These are phyloP conservation scores for Dallia pectoralis DNA, from an alignment of 2,797 vertebrate species.

Conservation along the genomic window DNA sequence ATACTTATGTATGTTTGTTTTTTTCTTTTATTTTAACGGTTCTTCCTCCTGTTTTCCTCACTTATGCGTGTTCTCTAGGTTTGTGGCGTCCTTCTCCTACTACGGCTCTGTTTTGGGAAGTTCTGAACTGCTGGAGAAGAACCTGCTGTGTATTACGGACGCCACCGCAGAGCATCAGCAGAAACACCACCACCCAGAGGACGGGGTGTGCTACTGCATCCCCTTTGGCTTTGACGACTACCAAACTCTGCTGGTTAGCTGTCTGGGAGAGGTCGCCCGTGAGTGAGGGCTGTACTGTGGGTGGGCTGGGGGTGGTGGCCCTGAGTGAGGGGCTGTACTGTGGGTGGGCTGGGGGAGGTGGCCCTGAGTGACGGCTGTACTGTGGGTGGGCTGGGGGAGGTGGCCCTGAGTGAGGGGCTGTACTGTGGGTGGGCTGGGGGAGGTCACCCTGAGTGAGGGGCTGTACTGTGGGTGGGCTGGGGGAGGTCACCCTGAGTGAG, in stretches of 20 bases:
- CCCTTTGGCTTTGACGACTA: constrained; percentile 79
- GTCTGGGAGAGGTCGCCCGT: constrained; percentile 85
- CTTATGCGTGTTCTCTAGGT: constrained; percentile 67
- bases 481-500: background rate
- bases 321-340: background rate
- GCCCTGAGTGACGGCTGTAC: background rate
- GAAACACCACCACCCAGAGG: constrained; percentile 35
- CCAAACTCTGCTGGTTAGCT: constrained; percentile 89
- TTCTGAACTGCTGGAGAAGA: constrained; percentile 86
- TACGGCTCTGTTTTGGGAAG: constrained; percentile 91
- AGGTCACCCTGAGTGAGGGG: constrained; percentile 77
- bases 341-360: no score
- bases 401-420: background rate
- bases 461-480: no score
- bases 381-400: constrained; percentile 60
- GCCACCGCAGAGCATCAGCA: constrained; percentile 37
- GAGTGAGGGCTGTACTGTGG: constrained; percentile 34
- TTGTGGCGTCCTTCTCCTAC: constrained; percentile 90
- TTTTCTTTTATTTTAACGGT: background rate
- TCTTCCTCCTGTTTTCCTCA: background rate
- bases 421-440: constrained; percentile 64
- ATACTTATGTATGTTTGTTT: background rate
- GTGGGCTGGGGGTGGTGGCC: background rate
- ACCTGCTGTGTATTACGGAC: constrained; percentile 76
- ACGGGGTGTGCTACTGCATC: constrained; percentile 79